Conservation (phyloP, 2,797 vertebrate genomes). For the Oreochromis grahami region DNA sequence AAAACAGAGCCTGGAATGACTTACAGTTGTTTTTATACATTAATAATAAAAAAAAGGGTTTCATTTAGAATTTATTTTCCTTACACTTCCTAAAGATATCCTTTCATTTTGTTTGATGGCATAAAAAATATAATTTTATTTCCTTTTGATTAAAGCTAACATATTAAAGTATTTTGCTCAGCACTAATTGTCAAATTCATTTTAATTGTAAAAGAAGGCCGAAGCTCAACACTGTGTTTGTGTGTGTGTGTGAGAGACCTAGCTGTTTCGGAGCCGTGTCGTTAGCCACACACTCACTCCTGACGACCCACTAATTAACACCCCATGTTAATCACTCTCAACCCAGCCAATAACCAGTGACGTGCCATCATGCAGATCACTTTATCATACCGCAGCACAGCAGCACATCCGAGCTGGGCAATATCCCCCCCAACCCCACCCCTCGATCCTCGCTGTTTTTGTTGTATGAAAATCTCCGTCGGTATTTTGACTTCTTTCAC, state of each 20-base stretch:
- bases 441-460: constrained; percentile 5
- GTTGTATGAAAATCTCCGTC: constrained; percentile 13
- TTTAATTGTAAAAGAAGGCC: constrained; percentile 45
- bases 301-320: constrained; percentile 74
- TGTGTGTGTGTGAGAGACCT: constrained; percentile 53
- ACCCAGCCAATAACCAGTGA: constrained; percentile 71
- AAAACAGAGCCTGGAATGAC: not conserved
- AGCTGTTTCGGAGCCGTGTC: constrained; percentile 47
- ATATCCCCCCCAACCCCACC: constrained; percentile 2
- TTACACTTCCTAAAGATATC: not conserved
- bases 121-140: not conserved
- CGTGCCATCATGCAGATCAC: constrained; percentile 70
- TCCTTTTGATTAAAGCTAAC: constrained; percentile 17
- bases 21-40: not conserved
- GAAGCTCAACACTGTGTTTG: constrained; percentile 11
- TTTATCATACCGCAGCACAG: constrained; percentile 53
- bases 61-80: not conserved
- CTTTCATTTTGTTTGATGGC: constrained; percentile 1
- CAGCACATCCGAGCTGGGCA: constrained; percentile 9
- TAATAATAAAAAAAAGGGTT: not conserved
- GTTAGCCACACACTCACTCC: constrained; percentile 66
- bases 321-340: constrained; percentile 77
- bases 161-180: constrained; percentile 12
- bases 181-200: constrained; percentile 46
- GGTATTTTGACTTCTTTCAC: constrained; percentile 52